Percentiles rank a stretch among this genome's conserved stretches.
phyloP scores from a whole-genome alignment of 2,113 vertebrate species.

The Ondatra zibethicus region DNA sequence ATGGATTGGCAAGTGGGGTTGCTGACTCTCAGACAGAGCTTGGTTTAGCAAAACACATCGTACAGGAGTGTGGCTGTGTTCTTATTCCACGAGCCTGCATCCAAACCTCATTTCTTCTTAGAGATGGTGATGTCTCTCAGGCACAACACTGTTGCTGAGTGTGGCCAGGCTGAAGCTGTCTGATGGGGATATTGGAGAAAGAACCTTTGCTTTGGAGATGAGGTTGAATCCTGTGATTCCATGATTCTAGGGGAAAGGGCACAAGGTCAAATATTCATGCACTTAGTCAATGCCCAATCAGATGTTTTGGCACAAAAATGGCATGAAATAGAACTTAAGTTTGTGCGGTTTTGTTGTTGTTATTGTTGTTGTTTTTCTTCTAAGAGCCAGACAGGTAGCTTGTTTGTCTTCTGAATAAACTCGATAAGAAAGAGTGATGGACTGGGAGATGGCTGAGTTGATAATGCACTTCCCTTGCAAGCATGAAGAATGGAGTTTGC shows the following conservation, averaged over 20 bases:
- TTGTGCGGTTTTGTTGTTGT: neutral
- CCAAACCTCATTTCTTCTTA: neutral
- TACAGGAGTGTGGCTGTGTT: neutral
- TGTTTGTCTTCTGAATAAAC: neutral
- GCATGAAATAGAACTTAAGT: neutral
- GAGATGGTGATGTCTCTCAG: neutral
- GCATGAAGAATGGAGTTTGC: neutral
- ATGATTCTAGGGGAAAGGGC: neutral
- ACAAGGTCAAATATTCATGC: neutral
- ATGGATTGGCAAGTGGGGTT: neutral
- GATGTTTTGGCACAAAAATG: neutral
- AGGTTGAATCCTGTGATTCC: constrained; percentile 6
- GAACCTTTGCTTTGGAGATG: constrained; percentile 11
- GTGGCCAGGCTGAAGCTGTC: neutral
- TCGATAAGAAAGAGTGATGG: neutral
- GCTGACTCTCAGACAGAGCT: neutral
- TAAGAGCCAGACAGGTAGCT: neutral
- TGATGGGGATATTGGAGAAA: neutral
- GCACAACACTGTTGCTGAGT: neutral
- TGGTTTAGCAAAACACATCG: neutral
- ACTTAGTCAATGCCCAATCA: constrained; percentile 9
- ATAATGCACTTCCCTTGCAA: neutral
- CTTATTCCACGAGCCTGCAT: neutral
- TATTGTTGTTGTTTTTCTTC: neutral
- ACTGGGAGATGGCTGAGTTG: neutral